These are phyloP conservation scores for Calephelis nemesis DNA, from an alignment of 1,140 invertebrate genomes.

Conservation along the genomic window DNA sequence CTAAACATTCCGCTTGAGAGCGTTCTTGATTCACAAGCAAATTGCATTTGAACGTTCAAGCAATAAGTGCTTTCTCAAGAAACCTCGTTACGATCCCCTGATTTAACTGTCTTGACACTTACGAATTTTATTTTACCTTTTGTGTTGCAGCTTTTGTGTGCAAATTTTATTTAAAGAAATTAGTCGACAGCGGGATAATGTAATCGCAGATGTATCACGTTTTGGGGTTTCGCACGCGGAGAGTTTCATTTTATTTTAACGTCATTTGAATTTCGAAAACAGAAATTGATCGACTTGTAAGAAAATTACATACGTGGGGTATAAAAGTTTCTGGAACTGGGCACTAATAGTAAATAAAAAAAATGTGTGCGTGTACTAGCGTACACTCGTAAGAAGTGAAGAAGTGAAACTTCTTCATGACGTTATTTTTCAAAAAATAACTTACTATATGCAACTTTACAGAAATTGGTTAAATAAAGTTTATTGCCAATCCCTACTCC, in stretches of 20 bases:
- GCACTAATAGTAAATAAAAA: no score
- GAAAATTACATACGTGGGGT: no score
- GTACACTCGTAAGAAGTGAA: no score
- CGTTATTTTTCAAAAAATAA: no score
- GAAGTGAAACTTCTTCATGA: no score
- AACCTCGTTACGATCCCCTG: constrained; percentile 61
- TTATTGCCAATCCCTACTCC: no score
- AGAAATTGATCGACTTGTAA: no score
- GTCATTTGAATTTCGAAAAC: no score
- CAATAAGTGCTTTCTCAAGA: constrained; percentile 53
- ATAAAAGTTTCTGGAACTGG: no score
- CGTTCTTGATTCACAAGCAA: constrained; percentile 39
- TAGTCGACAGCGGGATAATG: constrained; percentile 49
- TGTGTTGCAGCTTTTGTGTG: constrained; percentile 58
- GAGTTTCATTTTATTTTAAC: background rate
- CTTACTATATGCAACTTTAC: no score
- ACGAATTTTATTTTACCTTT: constrained; percentile 57
- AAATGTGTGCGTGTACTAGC: no score
- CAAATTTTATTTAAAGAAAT: constrained; percentile 61
- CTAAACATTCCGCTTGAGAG: constrained; percentile 8
- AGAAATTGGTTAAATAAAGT: no score
- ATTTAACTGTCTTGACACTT: constrained; percentile 71
- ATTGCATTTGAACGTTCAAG: constrained; percentile 56
- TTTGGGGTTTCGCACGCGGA: constrained; percentile 22
- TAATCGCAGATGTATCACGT: constrained; percentile 49